phyloP scores from a whole-genome alignment of 2,797 vertebrate species.

The Eulemur albifrons region DNA sequence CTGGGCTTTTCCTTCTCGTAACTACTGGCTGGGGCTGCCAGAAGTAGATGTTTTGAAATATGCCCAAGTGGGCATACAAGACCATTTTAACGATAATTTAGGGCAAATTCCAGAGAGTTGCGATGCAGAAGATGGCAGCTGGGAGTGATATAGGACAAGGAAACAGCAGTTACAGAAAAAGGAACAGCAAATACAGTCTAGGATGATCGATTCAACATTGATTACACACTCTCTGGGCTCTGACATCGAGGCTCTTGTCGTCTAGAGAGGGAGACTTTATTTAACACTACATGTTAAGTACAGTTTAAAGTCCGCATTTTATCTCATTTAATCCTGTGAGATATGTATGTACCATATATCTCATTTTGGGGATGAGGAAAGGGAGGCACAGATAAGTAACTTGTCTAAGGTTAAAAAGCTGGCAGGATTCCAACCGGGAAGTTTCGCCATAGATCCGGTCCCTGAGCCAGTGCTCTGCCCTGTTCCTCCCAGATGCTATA shows the following conservation, averaged over 20 bases:
- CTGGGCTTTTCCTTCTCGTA: neutral
- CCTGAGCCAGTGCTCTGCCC: neutral
- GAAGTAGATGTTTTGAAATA: slow-evolving; percentile 39
- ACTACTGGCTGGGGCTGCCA: neutral
- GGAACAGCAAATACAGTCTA: neutral
- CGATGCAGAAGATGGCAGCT: neutral
- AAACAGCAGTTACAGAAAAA: neutral
- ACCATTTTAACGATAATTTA: neutral
- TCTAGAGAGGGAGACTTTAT: neutral
- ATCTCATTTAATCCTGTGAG: slow-evolving; percentile 2
- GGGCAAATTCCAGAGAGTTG: neutral
- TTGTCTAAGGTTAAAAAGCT: neutral
- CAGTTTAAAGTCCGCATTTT: neutral
- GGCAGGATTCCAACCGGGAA: neutral
- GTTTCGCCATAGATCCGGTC: neutral
- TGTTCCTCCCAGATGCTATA: neutral
- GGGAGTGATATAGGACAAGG: neutral
- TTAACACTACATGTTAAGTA: neutral
- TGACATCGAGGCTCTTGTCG: neutral
- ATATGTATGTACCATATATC: neutral
- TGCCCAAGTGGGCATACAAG: neutral
- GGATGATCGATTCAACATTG: neutral
- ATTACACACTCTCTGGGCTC: neutral
- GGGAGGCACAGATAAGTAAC: neutral
- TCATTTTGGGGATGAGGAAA: neutral